Evolutionary conservation across 2,888 invertebrate species (phyloP), one percentile per base, ranked within the genome.

Genomic region (Himalopsyche tibetana): DNA sequence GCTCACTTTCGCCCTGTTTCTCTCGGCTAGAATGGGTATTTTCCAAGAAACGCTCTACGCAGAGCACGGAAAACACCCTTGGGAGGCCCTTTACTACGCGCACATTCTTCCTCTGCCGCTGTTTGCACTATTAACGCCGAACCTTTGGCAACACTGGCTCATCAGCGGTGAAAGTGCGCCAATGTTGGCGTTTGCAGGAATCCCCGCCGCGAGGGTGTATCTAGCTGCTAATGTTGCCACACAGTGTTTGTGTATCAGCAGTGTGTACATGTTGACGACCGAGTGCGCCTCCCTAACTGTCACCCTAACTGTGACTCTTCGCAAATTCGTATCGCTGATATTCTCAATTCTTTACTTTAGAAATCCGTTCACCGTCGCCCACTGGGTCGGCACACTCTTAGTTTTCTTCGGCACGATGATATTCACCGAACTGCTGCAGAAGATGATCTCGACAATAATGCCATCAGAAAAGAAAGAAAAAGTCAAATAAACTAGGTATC

Each of bases 11-110:
- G 98, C 99, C 0, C 92, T 99, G 84, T 96, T 99, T 89, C 94
- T 99, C 86, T 99, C 99, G 0, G 98, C 99, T 0, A 94, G 97
- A 89, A 98, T 99, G 98, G 99, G 99, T 2, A 96, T 98, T 87
- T 98, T 97, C 91, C 99, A 99, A 91, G 99, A 99, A 92, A 95
- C 95, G 0, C 91, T 99, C 5, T 97, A 97, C 90, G 93, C 94
- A 45, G 94, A 95, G 87, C 95, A 96, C 91, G 99, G 99, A 82
- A 99, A 99, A 91, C 96, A 98, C 93, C 97, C 99, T 0, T 94
- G 95, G 90, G 98, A 98, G 92, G 97, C 98, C 1, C 91, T 98
- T 1, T 98, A 95, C 92, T 98, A 96, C 90, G 97, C 97, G 94
- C 99, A 99, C 93, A 93, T 97, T 84, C 91, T 99, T 85, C 98